Evolutionary conservation across 2,888 invertebrate genomes (phyloP).

Genomic region (Odontothrips loti): DNA sequence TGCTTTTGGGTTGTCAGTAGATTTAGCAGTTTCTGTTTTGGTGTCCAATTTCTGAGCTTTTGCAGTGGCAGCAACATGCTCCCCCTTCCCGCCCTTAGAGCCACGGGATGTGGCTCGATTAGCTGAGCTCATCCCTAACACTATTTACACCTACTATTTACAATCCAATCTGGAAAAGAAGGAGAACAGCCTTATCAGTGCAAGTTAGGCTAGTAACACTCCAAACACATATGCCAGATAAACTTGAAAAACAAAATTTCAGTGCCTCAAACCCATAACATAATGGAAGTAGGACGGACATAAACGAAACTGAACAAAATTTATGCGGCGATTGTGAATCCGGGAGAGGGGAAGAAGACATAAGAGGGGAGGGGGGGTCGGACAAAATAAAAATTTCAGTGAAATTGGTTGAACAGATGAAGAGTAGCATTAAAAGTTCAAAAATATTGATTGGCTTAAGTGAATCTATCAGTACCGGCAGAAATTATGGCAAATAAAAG

Average conservation of each 20-base stretch:
- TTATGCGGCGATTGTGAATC: too few relatives aligned
- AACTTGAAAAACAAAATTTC: conserved; percentile 29
- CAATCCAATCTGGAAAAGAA: conserved; percentile 52
- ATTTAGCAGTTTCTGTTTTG: conserved; percentile 58
- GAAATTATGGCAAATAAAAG: not conserved
- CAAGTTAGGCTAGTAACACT: conserved; percentile 29
- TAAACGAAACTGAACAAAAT: too few relatives aligned
- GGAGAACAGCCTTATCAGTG: conserved; percentile 48
- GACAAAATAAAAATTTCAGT: not conserved
- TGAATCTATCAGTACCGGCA: not conserved
- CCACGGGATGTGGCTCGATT: conserved; percentile 64
- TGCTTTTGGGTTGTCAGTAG: conserved; percentile 52
- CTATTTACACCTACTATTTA: conserved; percentile 78
- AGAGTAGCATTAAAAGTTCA: not conserved
- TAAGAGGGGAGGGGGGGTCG: too few relatives aligned
- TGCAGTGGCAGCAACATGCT: conserved; percentile 42
- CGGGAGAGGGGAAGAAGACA: not conserved
- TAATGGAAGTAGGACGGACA: too few relatives aligned
- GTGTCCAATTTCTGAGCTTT: conserved; percentile 49
- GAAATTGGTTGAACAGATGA: not conserved
- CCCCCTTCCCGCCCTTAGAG: conserved; percentile 48
- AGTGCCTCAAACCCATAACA: conserved; percentile 37
- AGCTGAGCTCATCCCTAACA: conserved; percentile 64
- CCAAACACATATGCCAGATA: not conserved
- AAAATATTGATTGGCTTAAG: too few relatives aligned